Evolutionary conservation across 2,888 invertebrate genomes (phyloP).

Genomic region (Papilio demoleus): DNA sequence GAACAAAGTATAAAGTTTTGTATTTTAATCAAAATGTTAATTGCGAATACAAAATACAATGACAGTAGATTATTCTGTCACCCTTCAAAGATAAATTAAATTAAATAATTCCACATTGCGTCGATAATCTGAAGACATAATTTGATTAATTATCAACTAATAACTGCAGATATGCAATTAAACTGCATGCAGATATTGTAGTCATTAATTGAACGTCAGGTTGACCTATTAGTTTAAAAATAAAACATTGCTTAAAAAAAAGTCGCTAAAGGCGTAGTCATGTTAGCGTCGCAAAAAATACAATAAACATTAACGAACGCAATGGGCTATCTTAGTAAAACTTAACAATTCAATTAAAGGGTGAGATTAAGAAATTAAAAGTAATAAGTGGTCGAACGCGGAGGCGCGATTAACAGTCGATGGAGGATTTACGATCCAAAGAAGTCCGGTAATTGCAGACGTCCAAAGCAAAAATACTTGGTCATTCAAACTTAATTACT

Average conservation of each 20-base stretch:
- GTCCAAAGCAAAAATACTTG: slow-evolving; percentile 51
- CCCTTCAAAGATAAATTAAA: slow-evolving; percentile 40
- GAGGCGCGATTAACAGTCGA: slow-evolving; percentile 63
- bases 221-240: slow-evolving; percentile 36
- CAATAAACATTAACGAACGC: slow-evolving; percentile 65
- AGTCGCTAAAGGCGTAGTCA: slow-evolving; percentile 48
- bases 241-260: slow-evolving; percentile 38
- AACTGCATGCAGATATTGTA: slow-evolving; percentile 43
- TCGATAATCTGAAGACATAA: slow-evolving; percentile 53
- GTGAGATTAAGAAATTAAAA: slow-evolving; percentile 76
- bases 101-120: slow-evolving; percentile 44
- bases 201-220: slow-evolving; percentile 40
- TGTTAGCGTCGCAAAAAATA: slow-evolving; percentile 58
- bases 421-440: slow-evolving; percentile 60
- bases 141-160: slow-evolving; percentile 55
- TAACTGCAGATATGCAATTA: slow-evolving; percentile 53
- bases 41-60: slow-evolving; percentile 26
- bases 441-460: slow-evolving; percentile 60
- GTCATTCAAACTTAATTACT: slow-evolving; percentile 14
- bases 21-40: slow-evolving; percentile 31
- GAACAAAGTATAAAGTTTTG: too few relatives aligned
- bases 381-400: slow-evolving; percentile 65
- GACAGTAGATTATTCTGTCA: slow-evolving; percentile 31
- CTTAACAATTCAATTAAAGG: slow-evolving; percentile 80
- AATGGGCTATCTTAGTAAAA: slow-evolving; percentile 60